phyloP scores from a whole-genome alignment of 2,888 invertebrate genomes.

The Pycnomerus fuliginosus region DNA sequence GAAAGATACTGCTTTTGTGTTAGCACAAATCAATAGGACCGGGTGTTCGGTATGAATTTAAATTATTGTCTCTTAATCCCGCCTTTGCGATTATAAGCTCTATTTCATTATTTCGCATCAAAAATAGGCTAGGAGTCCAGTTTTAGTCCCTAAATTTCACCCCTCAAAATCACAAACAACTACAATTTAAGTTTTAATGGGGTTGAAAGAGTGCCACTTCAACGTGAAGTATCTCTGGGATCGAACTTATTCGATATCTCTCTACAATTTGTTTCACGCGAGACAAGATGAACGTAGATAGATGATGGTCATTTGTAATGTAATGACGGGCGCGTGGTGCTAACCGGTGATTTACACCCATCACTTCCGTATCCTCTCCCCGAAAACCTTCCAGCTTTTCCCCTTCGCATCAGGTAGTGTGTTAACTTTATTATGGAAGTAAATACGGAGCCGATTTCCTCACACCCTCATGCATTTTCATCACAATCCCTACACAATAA shows the following conservation, averaged over 20 bases:
- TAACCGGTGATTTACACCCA: constrained; percentile 49
- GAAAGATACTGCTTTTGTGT: constrained; percentile 12
- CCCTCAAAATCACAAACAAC: no score
- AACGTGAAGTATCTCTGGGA: no score
- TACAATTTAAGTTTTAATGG: no score
- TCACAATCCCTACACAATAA: no score
- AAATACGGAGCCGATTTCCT: constrained; percentile 14
- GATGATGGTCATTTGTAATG: constrained; percentile 49
- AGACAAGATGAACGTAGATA: constrained; percentile 45
- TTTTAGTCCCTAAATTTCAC: no score
- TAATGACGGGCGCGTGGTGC: constrained; percentile 45
- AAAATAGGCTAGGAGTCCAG: no score
- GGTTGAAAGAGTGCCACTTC: no score
- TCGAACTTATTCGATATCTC: constrained; percentile 15
- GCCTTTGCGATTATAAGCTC: no score
- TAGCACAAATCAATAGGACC: constrained; percentile 8
- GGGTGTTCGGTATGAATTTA: background rate
- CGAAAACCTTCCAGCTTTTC: constrained; percentile 1
- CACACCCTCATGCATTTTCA: constrained; percentile 4
- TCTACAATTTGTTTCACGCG: constrained; percentile 39
- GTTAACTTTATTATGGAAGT: constrained; percentile 18
- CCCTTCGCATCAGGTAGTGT: constrained; percentile 12
- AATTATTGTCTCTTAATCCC: no score
- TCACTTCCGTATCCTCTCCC: constrained; percentile 35
- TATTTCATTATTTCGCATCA: no score